phyloP scores from a whole-genome alignment of 2,797 vertebrate species.

The Sebastes paucispinis region DNA sequence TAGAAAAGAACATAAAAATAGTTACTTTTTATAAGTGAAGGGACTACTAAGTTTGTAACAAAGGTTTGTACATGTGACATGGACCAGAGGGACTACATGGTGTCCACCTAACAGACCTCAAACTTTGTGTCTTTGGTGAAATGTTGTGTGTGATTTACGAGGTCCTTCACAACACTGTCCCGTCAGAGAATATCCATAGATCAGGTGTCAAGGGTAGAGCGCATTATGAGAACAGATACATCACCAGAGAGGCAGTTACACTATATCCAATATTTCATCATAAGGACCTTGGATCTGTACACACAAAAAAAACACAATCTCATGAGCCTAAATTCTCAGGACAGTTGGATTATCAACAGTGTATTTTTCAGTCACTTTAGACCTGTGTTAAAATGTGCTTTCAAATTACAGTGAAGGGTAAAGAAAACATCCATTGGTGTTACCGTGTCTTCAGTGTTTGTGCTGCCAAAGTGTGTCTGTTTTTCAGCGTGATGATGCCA shows the following conservation, averaged over 20 bases:
- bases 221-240: slow-evolving; percentile 27
- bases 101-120: slow-evolving; percentile 8
- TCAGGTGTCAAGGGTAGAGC: slow-evolving; percentile 48
- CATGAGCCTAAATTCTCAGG: slow-evolving; percentile 3
- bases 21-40: neutral
- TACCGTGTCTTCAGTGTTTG: neutral
- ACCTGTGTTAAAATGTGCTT: neutral
- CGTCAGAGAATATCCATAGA: slow-evolving; percentile 36
- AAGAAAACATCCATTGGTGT: neutral
- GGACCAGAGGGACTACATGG: neutral
- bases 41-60: neutral
- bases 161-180: slow-evolving; percentile 16
- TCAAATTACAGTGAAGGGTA: neutral
- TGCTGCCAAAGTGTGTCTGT: neutral
- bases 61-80: neutral
- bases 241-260: slow-evolving; percentile 3
- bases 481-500: neutral
- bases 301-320: neutral
- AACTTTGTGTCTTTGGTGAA: slow-evolving; percentile 36
- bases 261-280: slow-evolving; percentile 24
- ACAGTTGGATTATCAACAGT: neutral
- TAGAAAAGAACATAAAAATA: neutral
- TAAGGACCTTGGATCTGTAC: slow-evolving; percentile 8
- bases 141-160: slow-evolving; percentile 46
- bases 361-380: neutral